These are phyloP conservation scores for Lutraria lutraria DNA, from an alignment of 2,888 invertebrate species.

Conservation along the genomic window DNA sequence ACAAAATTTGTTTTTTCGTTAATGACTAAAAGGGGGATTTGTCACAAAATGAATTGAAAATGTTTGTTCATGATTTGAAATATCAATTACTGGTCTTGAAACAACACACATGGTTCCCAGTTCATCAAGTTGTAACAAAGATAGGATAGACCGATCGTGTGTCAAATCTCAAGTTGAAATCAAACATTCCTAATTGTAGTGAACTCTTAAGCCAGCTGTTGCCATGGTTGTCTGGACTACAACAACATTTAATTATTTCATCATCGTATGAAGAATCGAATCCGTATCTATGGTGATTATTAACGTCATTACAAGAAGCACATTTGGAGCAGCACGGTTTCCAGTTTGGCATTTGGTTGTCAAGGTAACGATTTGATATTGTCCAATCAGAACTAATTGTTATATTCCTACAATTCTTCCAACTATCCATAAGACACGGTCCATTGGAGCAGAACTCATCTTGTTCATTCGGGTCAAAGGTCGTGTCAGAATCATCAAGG, in stretches of 20 bases:
- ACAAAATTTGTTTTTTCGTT: too few species aligned
- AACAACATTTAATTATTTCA: slow-evolving; percentile 40
- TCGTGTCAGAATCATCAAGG: background rate
- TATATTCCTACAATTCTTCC: slow-evolving; percentile 65
- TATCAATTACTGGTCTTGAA: background rate
- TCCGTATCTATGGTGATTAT: slow-evolving; percentile 19
- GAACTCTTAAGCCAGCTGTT: slow-evolving; percentile 38
- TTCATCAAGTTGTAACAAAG: slow-evolving; percentile 34
- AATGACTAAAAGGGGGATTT: too few species aligned
- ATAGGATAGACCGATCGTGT: slow-evolving; percentile 38
- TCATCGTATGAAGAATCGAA: background rate
- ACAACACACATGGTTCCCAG: background rate
- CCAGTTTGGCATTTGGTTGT: background rate
- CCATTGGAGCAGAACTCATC: slow-evolving; percentile 65
- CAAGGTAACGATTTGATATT: slow-evolving; percentile 27
- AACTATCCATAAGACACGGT: slow-evolving; percentile 60
- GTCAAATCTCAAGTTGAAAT: slow-evolving; percentile 44
- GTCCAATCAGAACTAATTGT: slow-evolving; percentile 59
- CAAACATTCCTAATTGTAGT: slow-evolving; percentile 3
- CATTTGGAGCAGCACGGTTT: slow-evolving; percentile 22
- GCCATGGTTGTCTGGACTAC: slow-evolving; percentile 10
- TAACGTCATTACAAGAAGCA: background rate
- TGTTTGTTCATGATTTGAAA: too few species aligned
- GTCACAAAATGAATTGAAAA: too few species aligned
- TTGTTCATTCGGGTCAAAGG: background rate